These are phyloP conservation scores for Coenonympha arcania DNA, from an alignment of 2,888 invertebrate genomes.

Conservation along the genomic window DNA sequence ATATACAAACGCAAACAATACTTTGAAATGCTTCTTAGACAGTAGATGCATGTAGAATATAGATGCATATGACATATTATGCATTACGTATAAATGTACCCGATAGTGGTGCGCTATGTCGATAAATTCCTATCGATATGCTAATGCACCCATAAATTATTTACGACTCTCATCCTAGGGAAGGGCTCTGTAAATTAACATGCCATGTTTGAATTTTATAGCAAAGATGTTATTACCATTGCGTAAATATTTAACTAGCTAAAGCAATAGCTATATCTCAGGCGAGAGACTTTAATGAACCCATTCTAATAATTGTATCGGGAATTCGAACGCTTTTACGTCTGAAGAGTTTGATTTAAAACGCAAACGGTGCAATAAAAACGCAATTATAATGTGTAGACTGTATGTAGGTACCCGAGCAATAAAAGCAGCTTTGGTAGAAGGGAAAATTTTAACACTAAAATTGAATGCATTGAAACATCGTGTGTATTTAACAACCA, in stretches of 20 bases:
- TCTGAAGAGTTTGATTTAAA: not conserved
- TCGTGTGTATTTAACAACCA: no score
- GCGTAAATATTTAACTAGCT: conserved; percentile 13
- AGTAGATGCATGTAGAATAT: not conserved
- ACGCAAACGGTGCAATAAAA: no score
- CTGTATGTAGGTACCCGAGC: no score
- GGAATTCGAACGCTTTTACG: not conserved
- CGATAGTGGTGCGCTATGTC: conserved; percentile 33
- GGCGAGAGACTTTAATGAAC: conserved; percentile 7
- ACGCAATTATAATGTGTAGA: no score
- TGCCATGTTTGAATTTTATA: conserved; percentile 17
- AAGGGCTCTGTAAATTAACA: conserved; percentile 18
- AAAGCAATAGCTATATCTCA: conserved; percentile 1
- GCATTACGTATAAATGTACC: conserved; percentile 6
- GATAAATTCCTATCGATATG: conserved; percentile 38
- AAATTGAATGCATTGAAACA: no score
- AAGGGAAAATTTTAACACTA: no score
- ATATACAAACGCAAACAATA: not conserved
- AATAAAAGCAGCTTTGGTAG: no score
- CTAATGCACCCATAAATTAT: conserved; percentile 34
- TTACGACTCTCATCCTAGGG: conserved; percentile 31
- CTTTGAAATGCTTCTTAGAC: not conserved
- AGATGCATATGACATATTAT: conserved; percentile 6
- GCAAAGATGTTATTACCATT: conserved; percentile 12
- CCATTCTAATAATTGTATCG: conserved; percentile 1